phyloP scores from a whole-genome alignment of 2,113 vertebrate species.

The Larimichthys crocea region DNA sequence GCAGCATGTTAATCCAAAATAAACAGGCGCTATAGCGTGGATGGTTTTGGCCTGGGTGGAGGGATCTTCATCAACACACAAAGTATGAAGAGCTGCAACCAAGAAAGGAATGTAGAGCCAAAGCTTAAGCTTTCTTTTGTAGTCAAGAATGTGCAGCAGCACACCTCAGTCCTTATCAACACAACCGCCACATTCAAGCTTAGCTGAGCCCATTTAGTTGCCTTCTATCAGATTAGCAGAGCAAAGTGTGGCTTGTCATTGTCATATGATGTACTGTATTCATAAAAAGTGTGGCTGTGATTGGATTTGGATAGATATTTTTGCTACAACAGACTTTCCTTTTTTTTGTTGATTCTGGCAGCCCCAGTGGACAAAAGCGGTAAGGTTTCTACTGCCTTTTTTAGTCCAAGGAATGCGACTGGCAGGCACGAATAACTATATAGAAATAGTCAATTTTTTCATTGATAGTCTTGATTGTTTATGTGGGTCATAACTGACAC shows the following conservation, averaged over 20 bases:
- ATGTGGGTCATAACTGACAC: too few species aligned
- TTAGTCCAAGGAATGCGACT: too few species aligned
- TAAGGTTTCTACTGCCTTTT: too few species aligned
- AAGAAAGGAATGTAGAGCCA: constrained; percentile 52
- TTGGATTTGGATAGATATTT: not conserved
- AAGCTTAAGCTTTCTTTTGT: constrained; percentile 52
- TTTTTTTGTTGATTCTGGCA: too few species aligned
- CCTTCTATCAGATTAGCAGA: constrained; percentile 13
- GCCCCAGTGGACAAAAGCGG: too few species aligned
- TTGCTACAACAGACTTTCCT: too few species aligned
- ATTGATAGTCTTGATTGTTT: too few species aligned
- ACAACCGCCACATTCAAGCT: not conserved
- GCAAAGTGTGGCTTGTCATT: not conserved
- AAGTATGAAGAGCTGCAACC: constrained; percentile 37
- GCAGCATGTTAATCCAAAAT: constrained; percentile 92
- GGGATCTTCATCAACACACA: constrained; percentile 70
- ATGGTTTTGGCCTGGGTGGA: constrained; percentile 81
- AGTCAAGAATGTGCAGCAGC: constrained; percentile 48
- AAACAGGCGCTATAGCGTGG: constrained; percentile 84
- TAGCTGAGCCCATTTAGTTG: not conserved
- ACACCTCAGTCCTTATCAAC: constrained; percentile 26
- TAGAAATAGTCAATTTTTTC: not conserved
- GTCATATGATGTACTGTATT: constrained; percentile 2
- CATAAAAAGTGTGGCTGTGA: not conserved
- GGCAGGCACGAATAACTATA: too few species aligned